Conservation (phyloP, 2,113 vertebrate species). For the Antennarius striatus region DNA sequence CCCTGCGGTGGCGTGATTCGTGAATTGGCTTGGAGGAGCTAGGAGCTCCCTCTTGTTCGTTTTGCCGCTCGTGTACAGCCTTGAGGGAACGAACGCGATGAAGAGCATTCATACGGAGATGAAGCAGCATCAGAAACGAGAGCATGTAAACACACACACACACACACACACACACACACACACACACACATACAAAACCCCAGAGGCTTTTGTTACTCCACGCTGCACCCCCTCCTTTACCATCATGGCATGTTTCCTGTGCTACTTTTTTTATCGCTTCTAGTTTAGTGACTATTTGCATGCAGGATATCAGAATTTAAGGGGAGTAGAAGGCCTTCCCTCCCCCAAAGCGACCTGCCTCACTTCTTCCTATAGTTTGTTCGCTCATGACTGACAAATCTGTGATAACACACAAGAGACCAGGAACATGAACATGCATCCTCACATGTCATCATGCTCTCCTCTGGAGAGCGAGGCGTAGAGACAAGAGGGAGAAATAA, state of each 20-base stretch:
- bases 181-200: background rate
- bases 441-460: background rate
- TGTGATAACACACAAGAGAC: constrained; percentile 2
- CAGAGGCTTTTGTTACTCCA: constrained; percentile 1
- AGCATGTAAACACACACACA: background rate
- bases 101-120: constrained; percentile 18
- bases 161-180: too few species aligned
- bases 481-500: background rate
- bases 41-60: too few species aligned
- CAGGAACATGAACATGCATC: background rate
- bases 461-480: constrained; percentile 4
- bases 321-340: background rate
- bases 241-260: background rate
- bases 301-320: too few species aligned
- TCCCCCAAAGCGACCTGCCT: constrained; percentile 28
- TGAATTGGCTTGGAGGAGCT: too few species aligned
- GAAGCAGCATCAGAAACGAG: constrained; percentile 5
- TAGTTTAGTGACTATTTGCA: background rate
- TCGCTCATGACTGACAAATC: constrained; percentile 9
- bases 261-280: background rate
- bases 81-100: constrained; percentile 12
- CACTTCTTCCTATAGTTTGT: background rate
- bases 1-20: too few species aligned
- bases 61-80: background rate
- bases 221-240: constrained; percentile 12